A percentile compares a stretch with the other conserved stretches of the same genome.
Conservation (phyloP, 2,113 vertebrate genomes). For the Callipepla squamata region DNA sequence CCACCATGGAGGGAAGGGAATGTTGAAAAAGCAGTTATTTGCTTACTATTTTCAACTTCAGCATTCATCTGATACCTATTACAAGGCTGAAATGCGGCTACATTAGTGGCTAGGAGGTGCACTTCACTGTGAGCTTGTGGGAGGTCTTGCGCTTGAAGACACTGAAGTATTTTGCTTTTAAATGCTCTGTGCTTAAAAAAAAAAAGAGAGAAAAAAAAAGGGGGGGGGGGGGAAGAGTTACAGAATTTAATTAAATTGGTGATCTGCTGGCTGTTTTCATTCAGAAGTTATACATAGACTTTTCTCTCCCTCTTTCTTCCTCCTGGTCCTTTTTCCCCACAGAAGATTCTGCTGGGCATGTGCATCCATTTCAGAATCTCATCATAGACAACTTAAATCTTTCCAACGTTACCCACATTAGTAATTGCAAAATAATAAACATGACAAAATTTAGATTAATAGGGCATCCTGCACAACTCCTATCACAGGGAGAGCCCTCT, state of each 20-base stretch:
- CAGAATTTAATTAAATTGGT: conserved; percentile 37
- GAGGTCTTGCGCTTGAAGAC: conserved; percentile 41
- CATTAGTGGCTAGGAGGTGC: background rate
- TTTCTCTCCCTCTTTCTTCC: background rate
- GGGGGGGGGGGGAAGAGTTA: background rate
- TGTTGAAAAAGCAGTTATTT: background rate
- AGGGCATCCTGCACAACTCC: conserved; percentile 53
- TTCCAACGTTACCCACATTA: conserved; percentile 19
- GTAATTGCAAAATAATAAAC: conserved; percentile 77
- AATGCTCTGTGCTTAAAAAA: background rate
- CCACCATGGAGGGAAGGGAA: conserved; percentile 30
- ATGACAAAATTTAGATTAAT: conserved; percentile 74
- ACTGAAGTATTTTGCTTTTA: conserved; percentile 52
- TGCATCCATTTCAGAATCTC: conserved; percentile 45
- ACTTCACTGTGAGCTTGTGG: background rate
- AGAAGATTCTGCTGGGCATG: conserved; percentile 8
- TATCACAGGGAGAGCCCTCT: conserved; percentile 65
- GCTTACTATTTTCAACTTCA: conserved; percentile 18
- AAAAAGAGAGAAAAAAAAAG: background rate
- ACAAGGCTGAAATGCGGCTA: background rate
- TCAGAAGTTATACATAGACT: background rate
- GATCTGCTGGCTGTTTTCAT: conserved; percentile 17
- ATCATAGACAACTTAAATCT: conserved; percentile 66
- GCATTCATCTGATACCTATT: background rate
- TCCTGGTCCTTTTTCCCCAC: background rate